A percentile compares a stretch with the other conserved stretches of the same genome.
phyloP scores from a whole-genome alignment of 2,113 vertebrate genomes.

The Sus scrofa region DNA sequence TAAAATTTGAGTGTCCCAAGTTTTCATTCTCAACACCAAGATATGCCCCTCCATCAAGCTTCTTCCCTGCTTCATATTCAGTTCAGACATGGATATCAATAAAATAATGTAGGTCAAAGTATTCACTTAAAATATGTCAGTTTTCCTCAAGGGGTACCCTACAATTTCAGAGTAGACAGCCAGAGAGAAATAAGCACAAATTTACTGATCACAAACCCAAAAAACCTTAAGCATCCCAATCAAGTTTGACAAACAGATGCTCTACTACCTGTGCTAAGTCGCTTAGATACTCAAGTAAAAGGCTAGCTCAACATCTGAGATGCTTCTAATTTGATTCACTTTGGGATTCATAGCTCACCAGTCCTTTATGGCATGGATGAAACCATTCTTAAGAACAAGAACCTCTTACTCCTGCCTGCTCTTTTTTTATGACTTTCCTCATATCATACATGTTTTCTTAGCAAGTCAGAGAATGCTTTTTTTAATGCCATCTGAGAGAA shows the following conservation, averaged over 20 bases:
- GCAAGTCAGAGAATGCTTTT: neutral
- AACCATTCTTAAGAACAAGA: neutral
- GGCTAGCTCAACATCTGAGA: neutral
- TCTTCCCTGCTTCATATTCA: neutral
- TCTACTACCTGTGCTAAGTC: neutral
- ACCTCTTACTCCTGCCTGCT: neutral
- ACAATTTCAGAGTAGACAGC: neutral
- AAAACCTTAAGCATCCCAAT: neutral
- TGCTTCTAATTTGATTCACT: neutral
- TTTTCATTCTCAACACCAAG: neutral
- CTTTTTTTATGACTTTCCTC: neutral
- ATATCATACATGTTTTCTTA: neutral
- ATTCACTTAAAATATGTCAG: slow-evolving; percentile 10
- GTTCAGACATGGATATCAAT: neutral
- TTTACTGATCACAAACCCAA: neutral
- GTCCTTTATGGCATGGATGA: neutral
- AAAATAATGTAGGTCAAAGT: neutral
- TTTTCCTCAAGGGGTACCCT: neutral
- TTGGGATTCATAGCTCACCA: neutral
- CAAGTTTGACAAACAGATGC: neutral
- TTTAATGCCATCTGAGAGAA: neutral
- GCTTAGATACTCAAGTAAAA: neutral
- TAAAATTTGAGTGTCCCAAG: neutral
- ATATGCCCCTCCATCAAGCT: neutral
- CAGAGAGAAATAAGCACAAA: neutral